These are phyloP conservation scores for Diabrotica undecimpunctata DNA, from an alignment of 1,140 invertebrate species.

Conservation along the genomic window DNA sequence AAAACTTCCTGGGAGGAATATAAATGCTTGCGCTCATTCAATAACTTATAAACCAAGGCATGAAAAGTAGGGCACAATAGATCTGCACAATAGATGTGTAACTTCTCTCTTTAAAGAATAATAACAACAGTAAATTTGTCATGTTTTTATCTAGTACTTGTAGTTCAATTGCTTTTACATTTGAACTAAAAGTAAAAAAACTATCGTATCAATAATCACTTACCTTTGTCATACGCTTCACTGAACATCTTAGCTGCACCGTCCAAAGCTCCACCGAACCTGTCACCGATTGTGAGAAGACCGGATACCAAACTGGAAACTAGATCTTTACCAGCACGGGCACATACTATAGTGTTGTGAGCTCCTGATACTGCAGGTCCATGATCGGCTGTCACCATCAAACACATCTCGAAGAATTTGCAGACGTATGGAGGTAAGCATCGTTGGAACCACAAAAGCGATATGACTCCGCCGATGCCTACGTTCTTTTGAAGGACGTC, in stretches of 20 bases:
- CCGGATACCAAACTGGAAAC: slow-evolving; percentile 96
- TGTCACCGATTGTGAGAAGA: slow-evolving; percentile 95
- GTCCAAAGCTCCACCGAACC: slow-evolving; percentile 97
- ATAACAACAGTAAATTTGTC: no score
- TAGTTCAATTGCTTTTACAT: no score
- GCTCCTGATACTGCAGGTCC: slow-evolving; percentile 98
- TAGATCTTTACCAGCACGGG: slow-evolving; percentile 97
- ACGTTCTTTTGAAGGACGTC: slow-evolving; percentile 85
- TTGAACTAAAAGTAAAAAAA: no score
- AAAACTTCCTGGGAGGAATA: no score
- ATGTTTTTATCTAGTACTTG: no score
- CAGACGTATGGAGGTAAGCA: slow-evolving; percentile 90
- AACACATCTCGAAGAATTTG: slow-evolving; percentile 98
- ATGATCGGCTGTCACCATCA: slow-evolving; percentile 99
- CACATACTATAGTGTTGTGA: slow-evolving; percentile 99
- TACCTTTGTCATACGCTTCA: slow-evolving; percentile 85
- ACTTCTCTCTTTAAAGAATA: no score
- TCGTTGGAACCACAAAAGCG: slow-evolving; percentile 97
- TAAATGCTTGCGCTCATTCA: no score
- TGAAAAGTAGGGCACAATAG: no score
- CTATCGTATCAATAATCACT: no score
- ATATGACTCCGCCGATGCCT: slow-evolving; percentile 96
- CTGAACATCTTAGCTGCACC: slow-evolving; percentile 94
- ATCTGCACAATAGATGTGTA: no score
- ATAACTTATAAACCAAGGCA: no score